Evolutionary conservation across 2,797 vertebrate genomes (phyloP).

Genomic region (Leucoraja ocellata): DNA sequence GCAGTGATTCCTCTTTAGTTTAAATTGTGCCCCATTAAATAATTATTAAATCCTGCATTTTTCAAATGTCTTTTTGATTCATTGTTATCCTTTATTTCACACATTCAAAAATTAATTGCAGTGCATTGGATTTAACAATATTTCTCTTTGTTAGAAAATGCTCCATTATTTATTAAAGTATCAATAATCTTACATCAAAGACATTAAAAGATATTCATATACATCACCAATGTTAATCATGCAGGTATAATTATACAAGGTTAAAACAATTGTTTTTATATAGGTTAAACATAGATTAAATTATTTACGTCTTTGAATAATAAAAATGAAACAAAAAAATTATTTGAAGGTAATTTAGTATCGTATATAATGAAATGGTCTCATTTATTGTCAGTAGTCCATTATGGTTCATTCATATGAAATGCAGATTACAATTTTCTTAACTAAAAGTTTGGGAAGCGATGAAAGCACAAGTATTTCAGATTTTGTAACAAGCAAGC

Average conservation of each 20-base stretch:
- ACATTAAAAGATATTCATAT: not conserved
- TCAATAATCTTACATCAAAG: constrained; percentile 27
- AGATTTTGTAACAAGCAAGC: not conserved
- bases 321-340: not conserved
- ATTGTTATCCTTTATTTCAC: not conserved
- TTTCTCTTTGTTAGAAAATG: not conserved
- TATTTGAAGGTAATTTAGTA: constrained; percentile 17
- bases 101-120: not conserved
- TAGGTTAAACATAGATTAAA: constrained; percentile 7
- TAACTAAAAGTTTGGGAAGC: not conserved
- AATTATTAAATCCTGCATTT: constrained; percentile 23
- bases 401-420: constrained; percentile 14
- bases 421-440: not conserved
- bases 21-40: not conserved
- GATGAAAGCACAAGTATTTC: not conserved
- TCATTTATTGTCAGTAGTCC: not conserved
- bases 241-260: constrained; percentile 6
- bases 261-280: constrained; percentile 30
- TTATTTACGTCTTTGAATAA: constrained; percentile 30
- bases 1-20: not conserved
- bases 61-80: constrained; percentile 2
- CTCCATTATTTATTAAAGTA: not conserved
- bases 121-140: not conserved
- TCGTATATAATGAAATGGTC: not conserved
- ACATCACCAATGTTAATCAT: constrained; percentile 2